These are phyloP conservation scores for Tenthredo livida DNA, from an alignment of 2,888 invertebrate genomes.

Conservation along the genomic window DNA sequence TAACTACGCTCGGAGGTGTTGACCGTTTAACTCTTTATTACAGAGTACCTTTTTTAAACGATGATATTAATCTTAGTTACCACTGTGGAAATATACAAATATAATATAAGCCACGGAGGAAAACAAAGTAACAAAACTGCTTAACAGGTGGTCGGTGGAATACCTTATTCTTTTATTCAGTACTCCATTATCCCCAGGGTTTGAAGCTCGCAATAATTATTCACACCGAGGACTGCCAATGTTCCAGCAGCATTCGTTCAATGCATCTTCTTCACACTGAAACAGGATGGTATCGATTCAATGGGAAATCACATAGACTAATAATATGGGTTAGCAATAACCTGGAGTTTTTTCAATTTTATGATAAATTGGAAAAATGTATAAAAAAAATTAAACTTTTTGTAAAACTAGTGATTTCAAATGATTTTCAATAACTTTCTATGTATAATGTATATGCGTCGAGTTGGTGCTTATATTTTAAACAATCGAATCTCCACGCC, in stretches of 20 bases:
- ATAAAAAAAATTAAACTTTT: neutral
- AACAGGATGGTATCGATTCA: neutral
- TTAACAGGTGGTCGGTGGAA: constrained; percentile 30
- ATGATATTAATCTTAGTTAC: constrained; percentile 9
- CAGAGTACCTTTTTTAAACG: neutral
- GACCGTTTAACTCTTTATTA: neutral
- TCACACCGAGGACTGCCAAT: neutral
- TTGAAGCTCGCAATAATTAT: constrained; percentile 1
- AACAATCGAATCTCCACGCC: neutral
- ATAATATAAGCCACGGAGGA: neutral
- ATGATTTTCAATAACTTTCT: neutral
- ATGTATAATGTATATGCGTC: neutral
- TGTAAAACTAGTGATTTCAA: neutral
- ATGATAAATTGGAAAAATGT: neutral
- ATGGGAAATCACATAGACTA: neutral
- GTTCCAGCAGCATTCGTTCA: neutral
- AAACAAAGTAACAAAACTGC: neutral
- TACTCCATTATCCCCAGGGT: constrained; percentile 1
- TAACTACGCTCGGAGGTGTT: neutral
- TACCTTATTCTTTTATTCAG: constrained; percentile 35
- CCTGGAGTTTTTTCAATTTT: neutral
- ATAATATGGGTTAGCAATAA: neutral
- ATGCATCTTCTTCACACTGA: neutral
- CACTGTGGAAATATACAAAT: neutral
- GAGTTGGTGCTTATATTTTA: neutral